Percentiles rank a stretch among this genome's conserved stretches.
Evolutionary conservation across 2,113 vertebrate genomes (phyloP).

Genomic region (Motacilla tschutschensis): DNA sequence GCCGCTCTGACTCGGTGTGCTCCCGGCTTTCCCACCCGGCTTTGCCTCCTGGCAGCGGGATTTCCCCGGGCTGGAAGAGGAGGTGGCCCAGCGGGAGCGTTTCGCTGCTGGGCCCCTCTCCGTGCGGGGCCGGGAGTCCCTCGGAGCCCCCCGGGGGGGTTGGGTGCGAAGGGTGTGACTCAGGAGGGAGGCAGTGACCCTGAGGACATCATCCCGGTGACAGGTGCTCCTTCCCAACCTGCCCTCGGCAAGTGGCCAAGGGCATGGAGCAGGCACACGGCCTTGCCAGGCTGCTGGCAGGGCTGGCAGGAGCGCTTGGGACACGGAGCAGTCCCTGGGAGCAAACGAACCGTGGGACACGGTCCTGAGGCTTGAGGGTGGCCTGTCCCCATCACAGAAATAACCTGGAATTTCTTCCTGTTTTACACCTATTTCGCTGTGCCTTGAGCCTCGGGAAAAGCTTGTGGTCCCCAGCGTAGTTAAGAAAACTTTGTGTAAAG

Average conservation of each 20-base stretch:
- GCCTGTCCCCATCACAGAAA: fast-evolving
- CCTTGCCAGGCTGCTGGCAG: neutral
- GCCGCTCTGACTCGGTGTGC: fast-evolving
- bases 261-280: fast-evolving
- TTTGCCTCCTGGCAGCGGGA: neutral
- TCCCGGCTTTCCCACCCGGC: fast-evolving
- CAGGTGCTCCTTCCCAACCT: neutral
- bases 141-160: fast-evolving
- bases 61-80: neutral
- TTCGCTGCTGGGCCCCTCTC: neutral
- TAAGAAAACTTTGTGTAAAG: neutral
- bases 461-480: fast-evolving
- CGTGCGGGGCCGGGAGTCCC: neutral
- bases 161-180: neutral
- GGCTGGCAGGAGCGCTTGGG: neutral
- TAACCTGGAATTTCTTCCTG: neutral
- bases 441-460: neutral
- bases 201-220: neutral
- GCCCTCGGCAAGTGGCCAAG: neutral
- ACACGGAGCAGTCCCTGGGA: neutral
- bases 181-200: neutral
- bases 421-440: fast-evolving
- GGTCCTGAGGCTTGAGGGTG: neutral
- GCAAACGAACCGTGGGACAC: neutral
- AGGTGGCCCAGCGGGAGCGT: neutral